Evolutionary conservation across 2,113 vertebrate species (phyloP).

Genomic region (Uropsilus gracilis): DNA sequence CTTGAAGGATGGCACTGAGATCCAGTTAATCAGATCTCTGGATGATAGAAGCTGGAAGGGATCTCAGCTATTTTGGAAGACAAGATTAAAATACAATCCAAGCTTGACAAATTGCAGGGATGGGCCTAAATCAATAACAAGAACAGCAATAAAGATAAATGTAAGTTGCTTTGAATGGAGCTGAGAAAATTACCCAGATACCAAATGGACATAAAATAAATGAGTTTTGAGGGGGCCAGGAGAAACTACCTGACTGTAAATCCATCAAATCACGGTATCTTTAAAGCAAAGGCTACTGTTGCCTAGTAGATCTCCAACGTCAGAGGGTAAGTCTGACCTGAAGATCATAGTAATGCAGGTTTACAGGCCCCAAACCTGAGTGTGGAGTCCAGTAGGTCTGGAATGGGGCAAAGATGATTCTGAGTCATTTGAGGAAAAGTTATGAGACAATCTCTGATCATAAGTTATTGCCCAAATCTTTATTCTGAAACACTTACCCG

Average conservation of each 20-base stretch:
- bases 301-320: not conserved
- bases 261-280: not conserved
- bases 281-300: not conserved
- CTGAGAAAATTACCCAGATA: constrained; percentile 64
- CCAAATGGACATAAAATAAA: constrained; percentile 48
- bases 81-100: constrained; percentile 80
- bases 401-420: not conserved
- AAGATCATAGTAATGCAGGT: not conserved
- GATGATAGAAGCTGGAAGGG: constrained; percentile 71
- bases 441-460: not conserved
- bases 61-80: constrained; percentile 70
- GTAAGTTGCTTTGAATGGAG: constrained; percentile 12
- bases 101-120: constrained; percentile 76
- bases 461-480: not conserved
- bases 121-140: constrained; percentile 75
- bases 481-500: not conserved
- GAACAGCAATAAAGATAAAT: constrained; percentile 76
- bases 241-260: constrained; percentile 33
- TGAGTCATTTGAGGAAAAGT: not conserved
- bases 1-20: constrained; percentile 75
- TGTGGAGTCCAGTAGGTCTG: not conserved
- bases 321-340: not conserved
- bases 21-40: constrained; percentile 73
- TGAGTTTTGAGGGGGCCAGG: not conserved
- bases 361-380: not conserved